phyloP scores from a whole-genome alignment of 2,113 vertebrate species.

The Platycercus adscitus region DNA sequence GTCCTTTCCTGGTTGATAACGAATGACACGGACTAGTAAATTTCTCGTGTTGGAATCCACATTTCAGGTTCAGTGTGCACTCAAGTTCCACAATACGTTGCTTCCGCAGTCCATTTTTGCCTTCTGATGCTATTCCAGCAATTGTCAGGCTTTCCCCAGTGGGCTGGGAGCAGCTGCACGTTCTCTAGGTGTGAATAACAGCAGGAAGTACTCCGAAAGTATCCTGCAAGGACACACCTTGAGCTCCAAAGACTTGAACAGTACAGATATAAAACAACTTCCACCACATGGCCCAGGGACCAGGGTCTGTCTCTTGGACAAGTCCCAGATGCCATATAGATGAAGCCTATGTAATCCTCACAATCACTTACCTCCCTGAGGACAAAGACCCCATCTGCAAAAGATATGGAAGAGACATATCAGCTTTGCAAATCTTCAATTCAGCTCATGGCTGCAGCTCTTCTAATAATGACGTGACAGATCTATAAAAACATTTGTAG shows the following conservation, averaged over 20 bases:
- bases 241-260: background rate
- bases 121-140: slow-evolving; percentile 4
- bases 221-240: background rate
- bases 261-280: background rate
- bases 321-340: background rate
- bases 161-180: background rate
- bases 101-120: background rate
- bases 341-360: background rate
- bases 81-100: background rate
- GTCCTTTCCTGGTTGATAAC: background rate
- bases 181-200: background rate
- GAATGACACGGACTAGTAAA: background rate
- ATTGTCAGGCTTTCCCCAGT: background rate
- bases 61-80: background rate
- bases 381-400: slow-evolving; percentile 47
- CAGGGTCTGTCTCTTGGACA: background rate
- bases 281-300: background rate
- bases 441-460: background rate
- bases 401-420: background rate
- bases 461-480: slow-evolving; percentile 41
- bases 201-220: background rate
- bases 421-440: background rate
- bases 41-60: background rate
- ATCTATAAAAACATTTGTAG: background rate
- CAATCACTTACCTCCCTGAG: slow-evolving; percentile 4